These are phyloP conservation scores for Pseudorasbora parva DNA, from an alignment of 2,113 vertebrate genomes.

Conservation along the genomic window DNA sequence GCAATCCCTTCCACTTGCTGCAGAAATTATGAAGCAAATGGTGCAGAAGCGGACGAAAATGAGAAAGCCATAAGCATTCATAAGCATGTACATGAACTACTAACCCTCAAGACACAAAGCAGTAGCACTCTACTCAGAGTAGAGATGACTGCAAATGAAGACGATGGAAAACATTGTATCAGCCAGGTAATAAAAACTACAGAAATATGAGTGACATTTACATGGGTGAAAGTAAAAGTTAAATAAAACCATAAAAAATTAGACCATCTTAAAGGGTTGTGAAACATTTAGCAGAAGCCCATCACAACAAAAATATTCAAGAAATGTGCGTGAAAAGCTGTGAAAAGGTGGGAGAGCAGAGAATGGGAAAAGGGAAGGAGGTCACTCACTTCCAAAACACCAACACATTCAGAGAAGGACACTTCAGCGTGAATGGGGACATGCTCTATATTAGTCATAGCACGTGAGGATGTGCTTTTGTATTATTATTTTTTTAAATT, in stretches of 20 bases:
- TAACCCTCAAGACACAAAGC: background rate
- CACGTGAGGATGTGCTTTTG: background rate
- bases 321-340: background rate
- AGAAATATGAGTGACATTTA: background rate
- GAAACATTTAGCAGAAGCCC: background rate
- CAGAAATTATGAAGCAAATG: conserved; percentile 51
- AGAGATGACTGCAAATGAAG: background rate
- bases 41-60: conserved; percentile 37
- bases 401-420: background rate
- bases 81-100: conserved; percentile 1
- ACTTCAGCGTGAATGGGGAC: background rate
- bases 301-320: background rate
- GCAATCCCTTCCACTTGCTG: conserved; percentile 31
- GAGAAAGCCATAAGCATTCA: conserved; percentile 20
- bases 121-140: background rate
- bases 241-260: background rate
- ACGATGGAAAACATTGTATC: background rate
- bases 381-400: background rate
- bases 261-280: background rate
- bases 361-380: background rate
- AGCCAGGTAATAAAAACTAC: background rate
- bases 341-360: conserved; percentile 2
- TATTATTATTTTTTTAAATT: too few species aligned
- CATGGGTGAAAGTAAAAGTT: background rate
- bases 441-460: background rate